Evolutionary conservation across 2,113 vertebrate genomes (phyloP).

Genomic region (Xenus cinereus): DNA sequence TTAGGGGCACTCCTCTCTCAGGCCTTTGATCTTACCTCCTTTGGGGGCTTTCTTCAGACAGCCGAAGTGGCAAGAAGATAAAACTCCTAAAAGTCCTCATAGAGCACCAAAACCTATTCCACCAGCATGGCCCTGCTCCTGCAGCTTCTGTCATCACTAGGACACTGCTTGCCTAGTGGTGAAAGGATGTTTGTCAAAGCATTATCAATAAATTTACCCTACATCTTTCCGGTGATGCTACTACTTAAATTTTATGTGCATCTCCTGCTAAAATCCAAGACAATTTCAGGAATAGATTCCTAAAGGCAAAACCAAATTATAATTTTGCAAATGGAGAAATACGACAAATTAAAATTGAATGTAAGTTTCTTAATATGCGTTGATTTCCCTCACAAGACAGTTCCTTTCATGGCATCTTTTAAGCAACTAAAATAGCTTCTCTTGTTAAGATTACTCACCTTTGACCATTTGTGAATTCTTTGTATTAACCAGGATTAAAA

Average conservation of each 20-base stretch:
- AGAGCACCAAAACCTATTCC: not conserved
- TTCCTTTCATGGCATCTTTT: not conserved
- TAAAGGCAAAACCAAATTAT: not conserved
- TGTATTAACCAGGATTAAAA: not conserved
- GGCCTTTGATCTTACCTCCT: not conserved
- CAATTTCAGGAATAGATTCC: not conserved
- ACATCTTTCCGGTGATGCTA: not conserved
- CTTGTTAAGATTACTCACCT: not conserved
- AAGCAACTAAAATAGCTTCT: not conserved
- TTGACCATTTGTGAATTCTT: not conserved
- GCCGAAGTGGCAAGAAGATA: not conserved
- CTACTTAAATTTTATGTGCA: not conserved
- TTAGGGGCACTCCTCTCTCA: not conserved
- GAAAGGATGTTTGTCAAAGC: not conserved
- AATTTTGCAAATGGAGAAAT: not conserved
- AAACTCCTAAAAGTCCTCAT: not conserved
- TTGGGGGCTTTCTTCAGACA: not conserved
- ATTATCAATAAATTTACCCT: not conserved
- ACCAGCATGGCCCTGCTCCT: not conserved
- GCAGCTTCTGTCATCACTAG: not conserved
- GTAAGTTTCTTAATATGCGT: not conserved
- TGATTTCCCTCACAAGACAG: not conserved
- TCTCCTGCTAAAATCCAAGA: not conserved
- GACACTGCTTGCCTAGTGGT: not conserved
- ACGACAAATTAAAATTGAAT: not conserved